phyloP scores from a whole-genome alignment of 2,113 vertebrate genomes.

The Salvelinus fontinalis region DNA sequence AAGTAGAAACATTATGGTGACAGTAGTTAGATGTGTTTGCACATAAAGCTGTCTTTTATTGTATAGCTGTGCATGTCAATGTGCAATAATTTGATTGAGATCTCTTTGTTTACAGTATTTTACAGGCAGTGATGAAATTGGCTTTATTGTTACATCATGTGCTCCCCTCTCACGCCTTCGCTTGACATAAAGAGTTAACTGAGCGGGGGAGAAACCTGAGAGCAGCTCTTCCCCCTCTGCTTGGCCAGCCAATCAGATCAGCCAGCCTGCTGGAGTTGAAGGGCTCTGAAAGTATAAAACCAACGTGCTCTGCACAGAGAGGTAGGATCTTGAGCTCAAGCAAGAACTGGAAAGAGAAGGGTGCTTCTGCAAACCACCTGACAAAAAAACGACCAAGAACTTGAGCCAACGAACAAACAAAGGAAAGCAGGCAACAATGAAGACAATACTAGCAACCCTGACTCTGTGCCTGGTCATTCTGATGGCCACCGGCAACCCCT shows the following conservation, averaged over 20 bases:
- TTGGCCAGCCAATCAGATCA: conserved; percentile 64
- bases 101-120: not conserved
- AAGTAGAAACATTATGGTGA: too few species aligned
- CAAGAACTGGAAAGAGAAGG: conserved; percentile 12
- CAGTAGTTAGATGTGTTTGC: too few species aligned
- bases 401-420: not conserved
- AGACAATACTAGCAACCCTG: conserved; percentile 50
- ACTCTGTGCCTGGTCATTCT: conserved; percentile 65
- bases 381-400: conserved; percentile 17
- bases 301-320: conserved; percentile 13
- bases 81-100: not conserved
- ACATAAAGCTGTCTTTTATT: too few species aligned
- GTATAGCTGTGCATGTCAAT: too few species aligned
- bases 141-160: conserved; percentile 51
- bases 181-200: conserved; percentile 41
- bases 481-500: conserved; percentile 60
- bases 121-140: conserved; percentile 19
- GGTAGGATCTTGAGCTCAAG: conserved; percentile 47
- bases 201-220: conserved; percentile 66
- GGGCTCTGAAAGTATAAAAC: conserved; percentile 67
- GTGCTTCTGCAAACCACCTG: not conserved
- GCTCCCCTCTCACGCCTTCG: conserved; percentile 26
- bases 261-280: conserved; percentile 20
- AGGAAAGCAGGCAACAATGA: conserved; percentile 54
- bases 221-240: conserved; percentile 26